These are phyloP conservation scores for Ommatoiulus sabulosus DNA, from an alignment of 2,888 invertebrate genomes.

Conservation along the genomic window DNA sequence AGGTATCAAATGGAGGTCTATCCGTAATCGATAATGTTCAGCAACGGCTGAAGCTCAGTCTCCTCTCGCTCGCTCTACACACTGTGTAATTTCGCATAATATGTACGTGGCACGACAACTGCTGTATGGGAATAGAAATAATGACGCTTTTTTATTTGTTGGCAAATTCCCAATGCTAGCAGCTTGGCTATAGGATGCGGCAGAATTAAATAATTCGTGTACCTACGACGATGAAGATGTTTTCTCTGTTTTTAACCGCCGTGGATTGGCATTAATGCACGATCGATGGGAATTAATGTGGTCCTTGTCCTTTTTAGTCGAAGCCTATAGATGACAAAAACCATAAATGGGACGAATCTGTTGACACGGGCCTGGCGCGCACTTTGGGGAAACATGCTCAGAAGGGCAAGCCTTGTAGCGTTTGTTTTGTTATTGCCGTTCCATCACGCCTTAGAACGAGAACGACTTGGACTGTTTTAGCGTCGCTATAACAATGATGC, in stretches of 20 bases:
- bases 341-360: not conserved
- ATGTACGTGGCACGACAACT: conserved; percentile 24
- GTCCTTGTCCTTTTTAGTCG: conserved; percentile 31
- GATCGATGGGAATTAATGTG: conserved; percentile 43
- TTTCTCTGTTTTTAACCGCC: not conserved
- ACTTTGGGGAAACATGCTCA: not conserved
- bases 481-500: too few relatives aligned
- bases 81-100: conserved; percentile 24
- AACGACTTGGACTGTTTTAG: too few relatives aligned
- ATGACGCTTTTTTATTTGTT: not conserved
- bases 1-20: conserved; percentile 29
- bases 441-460: not conserved
- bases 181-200: conserved; percentile 8
- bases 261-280: conserved; percentile 5
- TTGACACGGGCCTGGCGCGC: not conserved
- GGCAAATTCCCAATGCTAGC: not conserved
- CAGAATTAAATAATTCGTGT: conserved; percentile 40
- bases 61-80: not conserved
- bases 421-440: not conserved
- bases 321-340: not conserved
- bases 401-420: not conserved
- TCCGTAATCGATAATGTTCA: conserved; percentile 43
- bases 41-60: not conserved
- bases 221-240: conserved; percentile 10
- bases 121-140: conserved; percentile 43